These are phyloP conservation scores for Pangasius krempfi DNA, from an alignment of 2,797 vertebrate species.

Conservation along the genomic window DNA sequence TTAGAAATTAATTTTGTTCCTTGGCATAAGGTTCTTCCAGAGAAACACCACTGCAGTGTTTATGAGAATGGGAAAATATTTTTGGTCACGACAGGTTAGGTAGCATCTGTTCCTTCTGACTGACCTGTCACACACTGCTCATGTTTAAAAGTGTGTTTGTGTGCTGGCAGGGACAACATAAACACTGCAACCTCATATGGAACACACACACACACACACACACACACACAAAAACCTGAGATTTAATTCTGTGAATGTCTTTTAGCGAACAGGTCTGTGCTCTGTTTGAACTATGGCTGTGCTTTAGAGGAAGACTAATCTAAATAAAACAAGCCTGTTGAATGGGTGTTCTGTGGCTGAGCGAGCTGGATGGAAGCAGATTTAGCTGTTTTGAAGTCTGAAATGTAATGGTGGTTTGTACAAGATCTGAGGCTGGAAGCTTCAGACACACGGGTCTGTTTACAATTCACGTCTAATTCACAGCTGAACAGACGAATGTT, in stretches of 20 bases:
- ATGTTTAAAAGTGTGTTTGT: conserved; percentile 8
- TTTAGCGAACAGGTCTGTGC: neutral
- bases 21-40: neutral
- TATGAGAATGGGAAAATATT: neutral
- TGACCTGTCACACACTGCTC: neutral
- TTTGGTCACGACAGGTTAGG: neutral
- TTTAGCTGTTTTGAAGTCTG: neutral
- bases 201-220: neutral
- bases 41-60: neutral
- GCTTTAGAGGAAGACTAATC: neutral
- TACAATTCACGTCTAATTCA: conserved; percentile 49
- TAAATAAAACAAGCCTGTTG: neutral
- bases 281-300: neutral
- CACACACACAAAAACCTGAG: too few species aligned
- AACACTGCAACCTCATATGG: neutral
- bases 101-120: neutral
- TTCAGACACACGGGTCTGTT: conserved; percentile 53
- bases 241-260: neutral
- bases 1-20: neutral
- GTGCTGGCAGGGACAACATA: neutral
- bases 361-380: neutral
- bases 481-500: conserved; percentile 43
- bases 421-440: conserved; percentile 47
- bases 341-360: too few species aligned
- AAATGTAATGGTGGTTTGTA: conserved; percentile 39